A percentile compares a stretch with the other conserved stretches of the same genome.
Evolutionary conservation across 2,113 vertebrate genomes (phyloP).

Genomic region (Henicopernis longicauda): DNA sequence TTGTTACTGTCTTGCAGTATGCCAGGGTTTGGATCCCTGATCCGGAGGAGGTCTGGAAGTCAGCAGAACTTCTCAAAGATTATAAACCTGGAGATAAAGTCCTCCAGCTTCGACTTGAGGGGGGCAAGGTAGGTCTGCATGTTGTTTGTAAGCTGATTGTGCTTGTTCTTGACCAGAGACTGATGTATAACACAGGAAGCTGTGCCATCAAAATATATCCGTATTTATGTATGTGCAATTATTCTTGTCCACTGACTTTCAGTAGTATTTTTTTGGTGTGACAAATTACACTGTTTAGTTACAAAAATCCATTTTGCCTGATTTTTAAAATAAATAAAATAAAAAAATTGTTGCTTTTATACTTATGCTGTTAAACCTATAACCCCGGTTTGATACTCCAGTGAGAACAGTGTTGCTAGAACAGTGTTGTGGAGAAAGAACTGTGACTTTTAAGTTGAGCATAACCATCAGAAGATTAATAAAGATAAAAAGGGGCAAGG

Average conservation of each 20-base stretch:
- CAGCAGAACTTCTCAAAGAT: constrained; percentile 91
- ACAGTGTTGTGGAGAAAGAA: neutral
- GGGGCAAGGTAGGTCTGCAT: constrained; percentile 81
- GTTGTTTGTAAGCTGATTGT: neutral
- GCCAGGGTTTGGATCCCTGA: constrained; percentile 98
- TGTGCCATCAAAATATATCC: neutral
- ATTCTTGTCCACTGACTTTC: neutral
- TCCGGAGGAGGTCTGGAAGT: constrained; percentile 95
- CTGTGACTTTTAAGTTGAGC: neutral
- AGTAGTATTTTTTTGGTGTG: neutral
- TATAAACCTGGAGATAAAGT: constrained; percentile 88
- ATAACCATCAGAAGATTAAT: neutral
- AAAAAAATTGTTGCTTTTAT: neutral
- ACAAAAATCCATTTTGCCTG: neutral
- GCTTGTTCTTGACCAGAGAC: neutral
- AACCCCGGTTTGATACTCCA: neutral
- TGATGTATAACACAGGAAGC: neutral
- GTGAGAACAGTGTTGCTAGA: neutral
- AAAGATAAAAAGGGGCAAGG: neutral
- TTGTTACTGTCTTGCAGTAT: constrained; percentile 74
- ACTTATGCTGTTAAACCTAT: fast-evolving
- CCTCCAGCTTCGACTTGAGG: constrained; percentile 88
- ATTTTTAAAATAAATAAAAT: neutral
- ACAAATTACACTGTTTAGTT: neutral
- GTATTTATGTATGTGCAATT: neutral